Evolutionary conservation across 2,888 invertebrate species (phyloP), one percentile per base, ranked within the genome.

Genomic region (Clepsis dumicolana): DNA sequence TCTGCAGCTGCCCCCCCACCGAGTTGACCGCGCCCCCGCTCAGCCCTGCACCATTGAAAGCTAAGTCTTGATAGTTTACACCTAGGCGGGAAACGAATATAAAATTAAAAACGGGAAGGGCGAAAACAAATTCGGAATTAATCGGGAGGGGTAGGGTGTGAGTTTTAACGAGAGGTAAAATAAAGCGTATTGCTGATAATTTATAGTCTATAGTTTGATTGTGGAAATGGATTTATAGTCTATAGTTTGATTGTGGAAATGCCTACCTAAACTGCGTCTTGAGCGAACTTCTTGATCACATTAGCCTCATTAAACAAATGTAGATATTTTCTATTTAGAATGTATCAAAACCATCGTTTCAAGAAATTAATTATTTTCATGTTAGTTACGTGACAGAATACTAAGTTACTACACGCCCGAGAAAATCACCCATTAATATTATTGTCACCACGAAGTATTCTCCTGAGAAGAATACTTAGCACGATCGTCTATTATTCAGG

Each of bases 61-160:
- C 92, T 83, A 93, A 89, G 86, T 93, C 93, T 83, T 91, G 93
- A 85, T 93, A 93, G 92, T 92, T 92, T 82, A 93, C 89, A 89
- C 93, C 93, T 93, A 82, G 14, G 75, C 71, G 77, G 76, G 78
- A 74, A 78, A 77, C 71, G 73, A 71, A 73, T 76, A 77, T 62
- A 67, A n/a, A 67, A 68, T 56, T 70, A 65, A 72, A 72, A 54
- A 16, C 4, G 53, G 63, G 62, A 21, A 56, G 65, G 57, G 50
- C 14, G 61, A 72, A 73, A 67, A 62, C 56, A 32, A 4, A 44
- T 18, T 44, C 16, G 18, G 62, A 65, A 64, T 60, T 41, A 21
- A 65, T 50, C 52, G 61, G 52, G 64, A 71, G 53, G 18, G 21
- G 60, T 65, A 64, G 21, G 62, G 70, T 71, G 71, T 59, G 67